These are phyloP conservation scores for Phymatocera aterrima DNA, from an alignment of 2,888 invertebrate genomes.

Conservation along the genomic window DNA sequence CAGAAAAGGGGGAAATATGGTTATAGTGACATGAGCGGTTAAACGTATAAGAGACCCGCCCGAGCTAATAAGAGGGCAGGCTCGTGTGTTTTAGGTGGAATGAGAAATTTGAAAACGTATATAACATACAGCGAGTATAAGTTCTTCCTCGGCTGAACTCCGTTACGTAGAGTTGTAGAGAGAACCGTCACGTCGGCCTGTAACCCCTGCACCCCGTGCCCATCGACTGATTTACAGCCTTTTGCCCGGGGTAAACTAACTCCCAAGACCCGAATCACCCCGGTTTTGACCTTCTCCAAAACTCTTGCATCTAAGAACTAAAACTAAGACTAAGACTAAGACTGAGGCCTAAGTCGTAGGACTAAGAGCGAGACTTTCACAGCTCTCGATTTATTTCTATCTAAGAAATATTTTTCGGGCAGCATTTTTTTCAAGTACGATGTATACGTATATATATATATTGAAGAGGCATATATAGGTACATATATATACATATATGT, in stretches of 20 bases:
- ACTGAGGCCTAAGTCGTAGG: no score
- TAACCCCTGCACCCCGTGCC: conserved; percentile 18
- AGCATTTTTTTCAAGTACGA: no score
- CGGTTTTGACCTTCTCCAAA: background rate
- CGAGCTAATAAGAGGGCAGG: conserved; percentile 11
- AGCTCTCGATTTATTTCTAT: background rate
- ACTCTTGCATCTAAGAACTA: no score
- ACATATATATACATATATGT: background rate
- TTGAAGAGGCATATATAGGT: background rate
- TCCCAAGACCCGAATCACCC: conserved; percentile 38
- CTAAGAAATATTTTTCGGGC: background rate
- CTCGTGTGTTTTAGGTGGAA: background rate
- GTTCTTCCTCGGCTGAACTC: background rate
- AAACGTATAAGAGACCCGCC: background rate
- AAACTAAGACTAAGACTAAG: background rate
- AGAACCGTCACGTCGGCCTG: conserved; percentile 17
- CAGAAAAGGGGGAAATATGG: background rate
- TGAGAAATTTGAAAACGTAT: background rate
- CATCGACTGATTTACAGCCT: conserved; percentile 36
- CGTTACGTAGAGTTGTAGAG: conserved; percentile 6
- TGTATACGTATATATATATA: background rate
- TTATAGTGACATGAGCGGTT: background rate
- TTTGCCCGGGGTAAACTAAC: conserved; percentile 2
- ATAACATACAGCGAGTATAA: background rate
- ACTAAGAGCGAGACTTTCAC: background rate